Conservation (phyloP, 2,888 invertebrate species). For the Toxonevra muliebris region DNA sequence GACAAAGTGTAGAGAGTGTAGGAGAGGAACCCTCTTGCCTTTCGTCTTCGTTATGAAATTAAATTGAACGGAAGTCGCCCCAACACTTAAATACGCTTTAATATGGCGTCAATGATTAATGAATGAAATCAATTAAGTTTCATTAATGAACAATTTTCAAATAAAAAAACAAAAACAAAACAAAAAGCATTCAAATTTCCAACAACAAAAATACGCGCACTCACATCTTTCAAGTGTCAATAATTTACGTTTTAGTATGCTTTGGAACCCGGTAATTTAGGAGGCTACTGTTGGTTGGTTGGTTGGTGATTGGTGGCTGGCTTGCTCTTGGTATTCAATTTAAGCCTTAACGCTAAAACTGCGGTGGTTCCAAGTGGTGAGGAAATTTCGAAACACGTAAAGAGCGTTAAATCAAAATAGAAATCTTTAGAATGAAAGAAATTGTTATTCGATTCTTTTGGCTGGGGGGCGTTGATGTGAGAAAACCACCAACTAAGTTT, state of each 20-base stretch:
- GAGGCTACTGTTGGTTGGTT: too few relatives aligned
- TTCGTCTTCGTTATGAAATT: background rate
- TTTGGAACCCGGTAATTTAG: conserved; percentile 27
- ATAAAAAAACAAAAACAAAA: conserved; percentile 5
- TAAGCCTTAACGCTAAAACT: too few relatives aligned
- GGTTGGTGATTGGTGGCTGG: too few relatives aligned
- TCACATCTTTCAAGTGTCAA: conserved; percentile 28
- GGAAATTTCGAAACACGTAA: too few relatives aligned
- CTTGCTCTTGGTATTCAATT: too few relatives aligned
- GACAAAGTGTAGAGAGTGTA: background rate
- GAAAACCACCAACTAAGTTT: background rate
- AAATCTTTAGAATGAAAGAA: background rate
- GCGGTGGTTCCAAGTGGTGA: too few relatives aligned
- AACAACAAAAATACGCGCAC: too few relatives aligned
- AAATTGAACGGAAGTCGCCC: conserved; percentile 25
- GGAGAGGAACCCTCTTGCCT: background rate
- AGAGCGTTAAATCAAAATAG: background rate
- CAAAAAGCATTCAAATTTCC: conserved; percentile 2
- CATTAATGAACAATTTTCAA: conserved; percentile 52
- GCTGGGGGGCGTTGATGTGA: conserved; percentile 1
- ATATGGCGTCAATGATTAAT: conserved; percentile 57
- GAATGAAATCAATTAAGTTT: conserved; percentile 62
- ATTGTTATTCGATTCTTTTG: background rate
- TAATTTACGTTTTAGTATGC: conserved; percentile 25
- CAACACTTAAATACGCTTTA: conserved; percentile 43